Evolutionary conservation across 2,797 vertebrate species (phyloP).

Genomic region (Phylloscopus collybita): DNA sequence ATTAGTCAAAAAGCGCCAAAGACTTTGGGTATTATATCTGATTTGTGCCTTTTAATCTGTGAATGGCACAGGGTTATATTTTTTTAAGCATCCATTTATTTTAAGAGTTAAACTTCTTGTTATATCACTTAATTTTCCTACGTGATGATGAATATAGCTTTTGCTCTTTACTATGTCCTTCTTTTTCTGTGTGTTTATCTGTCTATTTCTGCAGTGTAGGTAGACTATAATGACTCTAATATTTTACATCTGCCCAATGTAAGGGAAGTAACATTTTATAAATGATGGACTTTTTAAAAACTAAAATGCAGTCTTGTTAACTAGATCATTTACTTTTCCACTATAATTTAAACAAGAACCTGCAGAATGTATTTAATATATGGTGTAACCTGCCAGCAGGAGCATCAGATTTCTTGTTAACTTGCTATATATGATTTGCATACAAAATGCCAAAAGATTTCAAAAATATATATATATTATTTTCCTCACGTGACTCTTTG

Average conservation of each 20-base stretch:
- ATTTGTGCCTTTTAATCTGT: not conserved
- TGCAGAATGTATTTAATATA: not conserved
- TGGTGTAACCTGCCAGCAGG: not conserved
- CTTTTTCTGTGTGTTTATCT: not conserved
- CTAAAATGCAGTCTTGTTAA: not conserved
- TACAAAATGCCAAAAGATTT: not conserved
- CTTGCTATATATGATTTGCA: not conserved
- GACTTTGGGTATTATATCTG: not conserved
- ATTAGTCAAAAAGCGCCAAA: rapidly evolving
- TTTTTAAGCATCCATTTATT: not conserved
- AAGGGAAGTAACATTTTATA: not conserved
- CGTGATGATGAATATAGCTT: not conserved
- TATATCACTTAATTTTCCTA: not conserved
- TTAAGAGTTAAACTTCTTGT: not conserved
- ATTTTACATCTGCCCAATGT: not conserved
- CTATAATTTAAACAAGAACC: not conserved
- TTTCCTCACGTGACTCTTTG: not conserved
- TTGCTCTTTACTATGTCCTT: not conserved
- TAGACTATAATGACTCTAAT: not conserved
- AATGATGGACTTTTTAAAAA: not conserved
- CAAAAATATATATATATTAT: not conserved
- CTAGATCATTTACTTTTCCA: not conserved
- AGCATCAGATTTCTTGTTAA: not conserved
- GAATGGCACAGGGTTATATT: not conserved
- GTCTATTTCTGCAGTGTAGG: not conserved